These are phyloP conservation scores for Vireo griseus DNA, from an alignment of 2,797 vertebrate genomes.

Conservation along the genomic window DNA sequence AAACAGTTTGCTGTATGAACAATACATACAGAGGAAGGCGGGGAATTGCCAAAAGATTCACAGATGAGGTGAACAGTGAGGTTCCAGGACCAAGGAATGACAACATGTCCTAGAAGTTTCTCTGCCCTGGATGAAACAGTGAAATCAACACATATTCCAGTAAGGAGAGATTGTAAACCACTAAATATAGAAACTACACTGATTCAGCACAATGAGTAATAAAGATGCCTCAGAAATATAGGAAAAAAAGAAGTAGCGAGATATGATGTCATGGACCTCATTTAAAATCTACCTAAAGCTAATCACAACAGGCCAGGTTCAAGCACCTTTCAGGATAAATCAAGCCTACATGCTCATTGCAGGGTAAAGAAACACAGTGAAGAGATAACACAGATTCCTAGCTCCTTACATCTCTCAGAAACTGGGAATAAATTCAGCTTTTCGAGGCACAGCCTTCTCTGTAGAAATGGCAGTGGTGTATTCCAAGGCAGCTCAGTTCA, in stretches of 20 bases:
- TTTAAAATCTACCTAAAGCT: neutral
- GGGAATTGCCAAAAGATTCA: neutral
- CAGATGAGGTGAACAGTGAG: neutral
- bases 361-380: neutral
- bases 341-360: neutral
- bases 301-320: neutral
- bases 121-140: neutral
- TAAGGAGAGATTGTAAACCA: neutral
- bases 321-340: neutral
- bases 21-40: neutral
- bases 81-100: neutral
- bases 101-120: neutral
- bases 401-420: neutral
- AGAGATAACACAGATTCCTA: neutral
- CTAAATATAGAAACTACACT: neutral
- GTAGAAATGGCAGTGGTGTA: neutral
- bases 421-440: neutral
- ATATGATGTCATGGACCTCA: conserved; percentile 17
- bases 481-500: neutral
- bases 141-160: neutral
- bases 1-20: neutral
- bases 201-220: neutral
- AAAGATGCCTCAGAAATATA: neutral
- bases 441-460: neutral
- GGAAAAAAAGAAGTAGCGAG: neutral